phyloP scores from a whole-genome alignment of 2,888 invertebrate genomes.

The Caenorhabditis macrosperma region DNA sequence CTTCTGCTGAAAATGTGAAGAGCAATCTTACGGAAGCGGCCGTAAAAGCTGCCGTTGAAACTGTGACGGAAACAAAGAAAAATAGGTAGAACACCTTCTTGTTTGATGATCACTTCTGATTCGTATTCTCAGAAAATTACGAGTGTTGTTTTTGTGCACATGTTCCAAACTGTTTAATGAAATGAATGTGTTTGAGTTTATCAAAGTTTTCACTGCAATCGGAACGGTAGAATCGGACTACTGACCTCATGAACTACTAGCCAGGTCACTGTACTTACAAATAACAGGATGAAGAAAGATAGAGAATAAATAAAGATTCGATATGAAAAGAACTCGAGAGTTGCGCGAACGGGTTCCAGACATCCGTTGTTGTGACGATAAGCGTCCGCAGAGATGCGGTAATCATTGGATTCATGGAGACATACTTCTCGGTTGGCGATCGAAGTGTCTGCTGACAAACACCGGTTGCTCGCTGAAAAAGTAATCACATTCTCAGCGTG shows the following conservation, averaged over 20 bases:
- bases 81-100: conserved; percentile 15
- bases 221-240: conserved; percentile 29
- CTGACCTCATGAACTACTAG: conserved; percentile 50
- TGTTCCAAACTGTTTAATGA: conserved; percentile 5
- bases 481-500: no score
- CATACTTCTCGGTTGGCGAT: conserved; percentile 51
- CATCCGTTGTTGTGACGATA: conserved; percentile 44
- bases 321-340: conserved; percentile 51
- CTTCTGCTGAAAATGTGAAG: conserved; percentile 26
- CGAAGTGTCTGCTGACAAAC: conserved; percentile 50
- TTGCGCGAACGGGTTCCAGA: conserved; percentile 34
- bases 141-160: conserved; percentile 22
- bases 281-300: conserved; percentile 30
- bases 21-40: not conserved
- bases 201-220: conserved; percentile 2
- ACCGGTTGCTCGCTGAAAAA: conserved; percentile 54
- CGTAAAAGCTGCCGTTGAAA: conserved; percentile 16
- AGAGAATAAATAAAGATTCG: conserved; percentile 53
- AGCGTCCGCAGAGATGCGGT: conserved; percentile 28
- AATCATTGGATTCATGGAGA: conserved; percentile 12
- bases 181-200: not conserved
- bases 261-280: conserved; percentile 50
- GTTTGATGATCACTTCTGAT: not conserved
- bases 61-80: conserved; percentile 42
- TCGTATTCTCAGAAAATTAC: conserved; percentile 55